These are phyloP conservation scores for Ardeotis arabs DNA, from an alignment of 2,113 vertebrate species.

Conservation along the genomic window DNA sequence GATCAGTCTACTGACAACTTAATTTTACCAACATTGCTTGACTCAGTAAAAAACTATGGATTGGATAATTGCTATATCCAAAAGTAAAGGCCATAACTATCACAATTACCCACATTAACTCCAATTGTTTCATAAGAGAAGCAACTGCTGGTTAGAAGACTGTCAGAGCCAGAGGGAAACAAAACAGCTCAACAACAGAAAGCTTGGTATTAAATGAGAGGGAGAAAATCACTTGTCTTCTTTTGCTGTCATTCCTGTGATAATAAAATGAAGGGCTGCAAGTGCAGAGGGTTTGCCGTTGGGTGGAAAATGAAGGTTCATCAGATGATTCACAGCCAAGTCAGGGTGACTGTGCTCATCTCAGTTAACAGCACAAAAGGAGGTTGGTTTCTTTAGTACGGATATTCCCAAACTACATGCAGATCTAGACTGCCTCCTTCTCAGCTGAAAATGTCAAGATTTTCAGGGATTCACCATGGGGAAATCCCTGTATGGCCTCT, in stretches of 20 bases:
- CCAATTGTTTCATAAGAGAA: slow-evolving; percentile 50
- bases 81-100: slow-evolving; percentile 54
- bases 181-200: slow-evolving; percentile 60
- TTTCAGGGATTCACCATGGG: not conserved
- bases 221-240: slow-evolving; percentile 6
- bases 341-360: not conserved
- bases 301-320: not conserved
- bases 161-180: slow-evolving; percentile 46
- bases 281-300: not conserved
- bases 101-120: slow-evolving; percentile 65
- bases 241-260: not conserved
- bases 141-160: slow-evolving; percentile 64
- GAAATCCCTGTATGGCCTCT: not conserved
- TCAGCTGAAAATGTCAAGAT: not conserved
- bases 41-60: slow-evolving; percentile 45
- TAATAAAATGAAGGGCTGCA: slow-evolving; percentile 34
- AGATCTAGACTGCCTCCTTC: not conserved
- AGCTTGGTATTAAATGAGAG: slow-evolving; percentile 16
- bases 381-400: not conserved
- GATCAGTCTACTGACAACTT: not conserved
- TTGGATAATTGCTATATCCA: slow-evolving; percentile 59
- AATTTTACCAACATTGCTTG: slow-evolving; percentile 26
- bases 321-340: not conserved
- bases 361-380: not conserved
- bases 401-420: not conserved